Conservation (phyloP, 2,888 invertebrate genomes). For the Nasonia oneida region DNA sequence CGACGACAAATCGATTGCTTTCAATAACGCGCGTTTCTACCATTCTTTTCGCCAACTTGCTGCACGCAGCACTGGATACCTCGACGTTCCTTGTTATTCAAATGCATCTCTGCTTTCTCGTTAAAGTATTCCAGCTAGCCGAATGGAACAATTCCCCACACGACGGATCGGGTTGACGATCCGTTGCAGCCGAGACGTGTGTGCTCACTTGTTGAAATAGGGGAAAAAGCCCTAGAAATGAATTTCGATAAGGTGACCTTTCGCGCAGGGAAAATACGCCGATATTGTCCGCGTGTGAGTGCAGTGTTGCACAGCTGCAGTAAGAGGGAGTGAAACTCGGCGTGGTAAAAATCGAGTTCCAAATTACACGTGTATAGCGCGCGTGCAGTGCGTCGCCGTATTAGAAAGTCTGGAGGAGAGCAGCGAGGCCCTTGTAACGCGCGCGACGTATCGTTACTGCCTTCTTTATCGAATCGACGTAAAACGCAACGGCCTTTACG, state of each 20-base stretch:
- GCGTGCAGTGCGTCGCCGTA: not conserved
- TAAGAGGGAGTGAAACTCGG: not conserved
- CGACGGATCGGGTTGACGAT: no score
- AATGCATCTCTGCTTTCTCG: no score
- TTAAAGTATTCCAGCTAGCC: no score
- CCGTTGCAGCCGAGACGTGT: not conserved
- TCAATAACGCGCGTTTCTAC: conserved; percentile 19
- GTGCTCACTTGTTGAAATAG: not conserved
- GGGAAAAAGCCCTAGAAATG: not conserved
- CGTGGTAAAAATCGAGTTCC: conserved; percentile 35
- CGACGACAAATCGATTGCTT: conserved; percentile 45
- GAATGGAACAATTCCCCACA: no score
- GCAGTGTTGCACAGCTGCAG: no score
- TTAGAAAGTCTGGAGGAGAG: not conserved
- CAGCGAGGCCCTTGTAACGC: conserved; percentile 32
- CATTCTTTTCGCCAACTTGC: not conserved
- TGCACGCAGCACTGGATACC: not conserved
- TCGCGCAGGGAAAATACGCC: not conserved
- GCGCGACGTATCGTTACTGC: conserved; percentile 34
- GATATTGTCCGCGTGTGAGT: no score
- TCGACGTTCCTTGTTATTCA: no score
- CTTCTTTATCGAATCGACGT: conserved; percentile 54
- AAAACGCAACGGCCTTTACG: conserved; percentile 36
- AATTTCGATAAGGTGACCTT: conserved; percentile 8
- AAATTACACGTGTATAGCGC: conserved; percentile 29